Conservation (phyloP, 2,888 invertebrate species). For the Acholoe squamosa region DNA sequence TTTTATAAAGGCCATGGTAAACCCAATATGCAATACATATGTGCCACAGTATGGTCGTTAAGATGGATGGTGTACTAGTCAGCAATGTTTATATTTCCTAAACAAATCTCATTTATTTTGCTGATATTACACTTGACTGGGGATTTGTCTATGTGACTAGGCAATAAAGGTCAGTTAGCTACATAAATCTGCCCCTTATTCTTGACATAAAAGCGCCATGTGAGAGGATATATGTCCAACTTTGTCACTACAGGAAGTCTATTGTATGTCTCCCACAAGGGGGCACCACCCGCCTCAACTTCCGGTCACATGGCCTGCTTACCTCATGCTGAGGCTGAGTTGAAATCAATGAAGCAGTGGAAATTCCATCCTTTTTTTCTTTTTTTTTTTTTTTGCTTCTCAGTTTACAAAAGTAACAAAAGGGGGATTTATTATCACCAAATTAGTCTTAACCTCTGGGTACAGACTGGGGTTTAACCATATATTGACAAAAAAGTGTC, state of each 20-base stretch:
- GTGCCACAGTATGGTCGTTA: background rate
- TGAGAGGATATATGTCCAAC: background rate
- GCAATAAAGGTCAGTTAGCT: slow-evolving; percentile 12
- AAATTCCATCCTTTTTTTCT: too few relatives aligned
- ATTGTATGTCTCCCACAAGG: background rate
- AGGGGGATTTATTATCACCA: too few relatives aligned
- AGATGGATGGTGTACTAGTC: background rate
- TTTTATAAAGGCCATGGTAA: background rate
- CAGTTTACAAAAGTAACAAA: too few relatives aligned
- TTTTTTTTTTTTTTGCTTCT: too few relatives aligned
- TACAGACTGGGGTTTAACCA: too few relatives aligned
- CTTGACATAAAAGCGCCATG: background rate
- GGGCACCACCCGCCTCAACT: background rate
- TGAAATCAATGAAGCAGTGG: background rate
- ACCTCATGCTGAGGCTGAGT: background rate
- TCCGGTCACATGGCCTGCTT: slow-evolving; percentile 18
- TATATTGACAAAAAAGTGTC: too few relatives aligned
- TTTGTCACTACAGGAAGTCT: background rate
- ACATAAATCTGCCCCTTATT: background rate
- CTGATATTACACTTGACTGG: background rate
- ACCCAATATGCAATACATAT: background rate
- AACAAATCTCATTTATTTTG: background rate
- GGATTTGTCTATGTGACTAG: background rate
- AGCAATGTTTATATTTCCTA: background rate
- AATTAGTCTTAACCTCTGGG: too few relatives aligned